Evolutionary conservation across 2,888 invertebrate species (phyloP), one percentile per base, ranked within the genome.

Genomic region (Dioctria rufipes): DNA sequence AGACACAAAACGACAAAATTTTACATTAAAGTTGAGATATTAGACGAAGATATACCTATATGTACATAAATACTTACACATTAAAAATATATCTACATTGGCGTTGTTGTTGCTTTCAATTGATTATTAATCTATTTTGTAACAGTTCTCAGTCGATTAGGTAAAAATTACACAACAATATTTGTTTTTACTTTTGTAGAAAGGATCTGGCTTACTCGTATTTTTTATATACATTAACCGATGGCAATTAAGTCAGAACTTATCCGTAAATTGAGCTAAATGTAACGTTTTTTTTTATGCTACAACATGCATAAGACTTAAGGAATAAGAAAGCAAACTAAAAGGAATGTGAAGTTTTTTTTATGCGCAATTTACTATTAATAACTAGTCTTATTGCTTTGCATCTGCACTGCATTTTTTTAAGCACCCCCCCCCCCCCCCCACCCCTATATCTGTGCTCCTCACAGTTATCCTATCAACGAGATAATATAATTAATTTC

Each of bases 71-170:
- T 67, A 67, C 46, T 25, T 46, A 67, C 46, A 67, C 42, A n/a
- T 67, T 67, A 67, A 25, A 43, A 67, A 67, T 67, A 67, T 46
- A 67, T 67, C 46, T 67, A 71, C 49, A 71, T 71, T 71, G 71
- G 71, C 71, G 71, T 71, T 71, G 13, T 71, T 71, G 71, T 71
- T 71, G 71, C 71, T 39, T 25, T 54, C 39, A 51, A 49, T 54
- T 71, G 39, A 71, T 51, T 71, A 49, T 2, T 49, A 71, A 49
- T 37, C 71, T 71, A 71, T n/a, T 54, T 63, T 54, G 49, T 39
- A 51, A 46, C n/a, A 39, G 11, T 71, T 54, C 54, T 71, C 71
- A 71, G 71, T 71, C 71, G 54, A 54, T 71, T 54, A 54, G 40
- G 49, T 54, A 71, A 54, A 51, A 51, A 54, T 71, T 54, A 67